Percentiles rank a stretch among this genome's conserved stretches.
Conservation (phyloP, 2,888 invertebrate species). For the Strigamia maritima region DNA sequence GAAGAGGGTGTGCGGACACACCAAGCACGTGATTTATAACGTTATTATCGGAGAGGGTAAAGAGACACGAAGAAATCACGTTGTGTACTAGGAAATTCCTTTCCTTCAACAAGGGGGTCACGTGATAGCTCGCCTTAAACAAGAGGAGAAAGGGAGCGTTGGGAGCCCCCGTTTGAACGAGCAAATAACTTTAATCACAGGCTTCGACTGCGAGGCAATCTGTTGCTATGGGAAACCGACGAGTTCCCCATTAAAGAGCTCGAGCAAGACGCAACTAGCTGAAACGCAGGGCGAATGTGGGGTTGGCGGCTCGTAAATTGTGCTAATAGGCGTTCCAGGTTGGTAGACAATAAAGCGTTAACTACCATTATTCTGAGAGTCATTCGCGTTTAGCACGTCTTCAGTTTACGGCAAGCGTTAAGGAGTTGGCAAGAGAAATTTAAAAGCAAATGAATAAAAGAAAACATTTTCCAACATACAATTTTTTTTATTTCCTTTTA, state of each 20-base stretch:
- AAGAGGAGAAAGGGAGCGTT: too few relatives aligned
- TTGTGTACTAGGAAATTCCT: slow-evolving; percentile 24
- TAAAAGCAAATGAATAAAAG: slow-evolving; percentile 11
- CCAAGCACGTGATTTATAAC: slow-evolving; percentile 12
- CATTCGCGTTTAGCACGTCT: slow-evolving; percentile 34
- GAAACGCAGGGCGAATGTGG: slow-evolving; percentile 20
- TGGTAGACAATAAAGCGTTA: slow-evolving; percentile 34
- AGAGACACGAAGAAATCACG: slow-evolving; percentile 28
- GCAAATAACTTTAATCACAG: slow-evolving; percentile 30
- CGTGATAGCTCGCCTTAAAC: slow-evolving; percentile 12
- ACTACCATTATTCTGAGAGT: slow-evolving; percentile 31
- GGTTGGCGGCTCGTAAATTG: slow-evolving; percentile 32
- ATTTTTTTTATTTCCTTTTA: background rate
- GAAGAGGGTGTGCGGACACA: background rate
- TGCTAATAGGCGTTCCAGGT: slow-evolving; percentile 34
- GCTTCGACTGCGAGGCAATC: slow-evolving; percentile 32
- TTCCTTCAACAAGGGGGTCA: background rate
- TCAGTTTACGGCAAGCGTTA: slow-evolving; percentile 32
- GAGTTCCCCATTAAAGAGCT: slow-evolving; percentile 29
- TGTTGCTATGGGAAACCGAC: slow-evolving; percentile 32
- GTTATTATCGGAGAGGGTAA: slow-evolving; percentile 6
- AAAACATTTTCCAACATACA: background rate
- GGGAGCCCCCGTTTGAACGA: background rate
- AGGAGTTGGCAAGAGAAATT: background rate
- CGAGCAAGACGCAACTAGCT: slow-evolving; percentile 34